These are phyloP conservation scores for Chanos chanos DNA, from an alignment of 2,797 vertebrate genomes.

Conservation along the genomic window DNA sequence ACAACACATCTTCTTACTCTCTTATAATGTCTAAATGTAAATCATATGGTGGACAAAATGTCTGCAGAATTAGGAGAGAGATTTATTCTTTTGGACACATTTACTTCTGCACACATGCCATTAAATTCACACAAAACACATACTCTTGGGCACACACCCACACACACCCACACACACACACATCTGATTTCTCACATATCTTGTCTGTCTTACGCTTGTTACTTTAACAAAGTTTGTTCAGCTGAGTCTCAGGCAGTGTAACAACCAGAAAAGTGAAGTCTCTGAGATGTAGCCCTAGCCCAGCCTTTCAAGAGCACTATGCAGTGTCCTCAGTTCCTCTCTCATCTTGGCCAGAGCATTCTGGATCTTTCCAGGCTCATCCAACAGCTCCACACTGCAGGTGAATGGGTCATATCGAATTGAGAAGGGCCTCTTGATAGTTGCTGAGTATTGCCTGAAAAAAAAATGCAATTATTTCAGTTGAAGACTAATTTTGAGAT, in stretches of 20 bases:
- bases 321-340: constrained; percentile 73
- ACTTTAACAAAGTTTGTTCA: no score
- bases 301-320: constrained; percentile 71
- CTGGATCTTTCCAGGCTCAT: constrained; percentile 71
- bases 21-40: not conserved
- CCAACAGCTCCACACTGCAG: constrained; percentile 72
- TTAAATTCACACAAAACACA: no score
- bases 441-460: constrained; percentile 70
- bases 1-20: not conserved
- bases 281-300: constrained; percentile 42
- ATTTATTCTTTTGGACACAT: no score
- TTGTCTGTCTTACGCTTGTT: no score
- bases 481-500: not conserved
- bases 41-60: no score
- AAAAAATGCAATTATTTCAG: not conserved
- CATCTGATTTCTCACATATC: no score
- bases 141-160: no score
- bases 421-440: constrained; percentile 74
- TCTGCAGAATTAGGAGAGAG: no score
- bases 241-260: no score
- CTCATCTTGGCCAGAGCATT: constrained; percentile 65
- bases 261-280: no score
- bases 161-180: no score
- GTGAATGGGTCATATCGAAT: constrained; percentile 74
- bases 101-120: no score